Evolutionary conservation across 1,140 invertebrate species (phyloP).

Genomic region (Sitophilus oryzae): DNA sequence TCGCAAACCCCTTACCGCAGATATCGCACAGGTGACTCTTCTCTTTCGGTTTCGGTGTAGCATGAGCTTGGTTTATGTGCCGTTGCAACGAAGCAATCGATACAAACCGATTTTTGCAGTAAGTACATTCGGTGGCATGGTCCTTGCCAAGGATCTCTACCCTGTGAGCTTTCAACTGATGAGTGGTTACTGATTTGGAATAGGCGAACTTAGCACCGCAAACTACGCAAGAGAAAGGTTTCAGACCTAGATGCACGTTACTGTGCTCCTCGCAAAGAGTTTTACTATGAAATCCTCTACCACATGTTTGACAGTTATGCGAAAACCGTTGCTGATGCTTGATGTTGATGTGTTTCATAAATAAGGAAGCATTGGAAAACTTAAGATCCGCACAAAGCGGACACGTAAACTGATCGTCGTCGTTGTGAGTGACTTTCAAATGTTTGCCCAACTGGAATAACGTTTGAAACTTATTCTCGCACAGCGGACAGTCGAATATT

Average conservation of each 20-base stretch:
- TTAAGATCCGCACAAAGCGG: conserved; percentile 30
- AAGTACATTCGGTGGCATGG: conserved; percentile 30
- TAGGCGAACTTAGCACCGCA: conserved; percentile 33
- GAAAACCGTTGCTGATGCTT: conserved; percentile 40
- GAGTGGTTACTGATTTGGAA: conserved; percentile 32
- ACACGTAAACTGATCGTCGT: conserved; percentile 26
- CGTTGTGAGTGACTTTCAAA: conserved; percentile 22
- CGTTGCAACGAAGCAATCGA: conserved; percentile 28
- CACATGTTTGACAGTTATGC: conserved; percentile 48
- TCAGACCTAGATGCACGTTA: conserved; percentile 62
- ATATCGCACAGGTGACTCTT: conserved; percentile 47
- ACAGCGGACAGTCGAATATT: conserved; percentile 28
- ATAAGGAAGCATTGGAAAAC: conserved; percentile 25
- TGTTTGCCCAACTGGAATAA: conserved; percentile 32
- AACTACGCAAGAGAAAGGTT: conserved; percentile 49
- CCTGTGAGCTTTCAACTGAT: conserved; percentile 32
- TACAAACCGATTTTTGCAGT: conserved; percentile 30
- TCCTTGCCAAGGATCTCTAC: conserved; percentile 32
- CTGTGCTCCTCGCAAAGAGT: conserved; percentile 48
- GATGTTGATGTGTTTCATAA: conserved; percentile 33
- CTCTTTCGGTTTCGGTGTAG: conserved; percentile 20
- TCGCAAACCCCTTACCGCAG: conserved; percentile 52
- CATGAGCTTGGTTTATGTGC: conserved; percentile 25
- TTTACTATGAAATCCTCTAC: conserved; percentile 46
- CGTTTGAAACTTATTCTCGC: conserved; percentile 30